These are phyloP conservation scores for Panonychus citri DNA, from an alignment of 1,140 invertebrate species.

Conservation along the genomic window DNA sequence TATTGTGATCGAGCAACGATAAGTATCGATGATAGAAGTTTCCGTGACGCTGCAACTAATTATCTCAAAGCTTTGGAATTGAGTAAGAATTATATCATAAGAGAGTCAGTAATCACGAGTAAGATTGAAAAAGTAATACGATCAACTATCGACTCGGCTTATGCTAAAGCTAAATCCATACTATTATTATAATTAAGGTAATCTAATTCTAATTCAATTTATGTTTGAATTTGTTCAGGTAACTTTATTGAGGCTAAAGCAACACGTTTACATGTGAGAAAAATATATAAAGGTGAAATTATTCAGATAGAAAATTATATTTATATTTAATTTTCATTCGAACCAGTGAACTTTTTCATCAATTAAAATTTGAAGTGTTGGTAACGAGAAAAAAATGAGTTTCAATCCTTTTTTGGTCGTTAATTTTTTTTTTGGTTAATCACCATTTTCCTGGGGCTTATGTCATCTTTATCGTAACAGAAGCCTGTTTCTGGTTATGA, in stretches of 20 bases:
- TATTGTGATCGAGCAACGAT: neutral
- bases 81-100: neutral
- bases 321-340: too few species aligned
- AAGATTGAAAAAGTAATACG: neutral
- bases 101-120: neutral
- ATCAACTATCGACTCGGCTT: neutral
- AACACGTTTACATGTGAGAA: too few species aligned
- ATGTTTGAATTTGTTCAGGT: neutral
- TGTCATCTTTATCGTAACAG: too few species aligned
- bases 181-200: neutral
- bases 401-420: neutral
- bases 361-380: neutral
- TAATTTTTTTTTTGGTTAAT: neutral
- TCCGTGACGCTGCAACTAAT: neutral
- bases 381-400: neutral
- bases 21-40: neutral
- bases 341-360: too few species aligned
- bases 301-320: too few species aligned
- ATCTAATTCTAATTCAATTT: neutral
- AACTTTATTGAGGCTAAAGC: slow-evolving; percentile 5
- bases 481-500: too few species aligned
- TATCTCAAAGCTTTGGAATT: neutral
- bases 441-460: too few species aligned
- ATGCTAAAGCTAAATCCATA: neutral
- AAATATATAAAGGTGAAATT: too few species aligned